Evolutionary conservation across 2,113 vertebrate species (phyloP).

Genomic region (Dromiciops gliroides): DNA sequence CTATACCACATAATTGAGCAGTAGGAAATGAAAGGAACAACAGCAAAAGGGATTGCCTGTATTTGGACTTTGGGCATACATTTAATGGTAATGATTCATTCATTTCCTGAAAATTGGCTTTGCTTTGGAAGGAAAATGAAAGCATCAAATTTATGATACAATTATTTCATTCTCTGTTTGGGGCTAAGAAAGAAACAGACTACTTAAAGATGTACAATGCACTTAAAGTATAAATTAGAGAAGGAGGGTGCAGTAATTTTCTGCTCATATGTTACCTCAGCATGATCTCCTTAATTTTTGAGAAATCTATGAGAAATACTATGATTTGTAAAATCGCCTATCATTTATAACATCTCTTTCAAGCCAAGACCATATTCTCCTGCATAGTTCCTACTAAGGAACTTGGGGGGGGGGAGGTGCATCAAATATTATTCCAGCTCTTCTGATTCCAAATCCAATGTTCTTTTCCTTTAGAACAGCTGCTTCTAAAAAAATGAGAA

Average conservation of each 20-base stretch:
- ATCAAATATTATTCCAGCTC: neutral
- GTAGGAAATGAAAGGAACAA: neutral
- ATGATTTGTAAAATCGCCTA: neutral
- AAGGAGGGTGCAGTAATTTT: neutral
- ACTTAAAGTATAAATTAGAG: neutral
- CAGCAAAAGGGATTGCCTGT: neutral
- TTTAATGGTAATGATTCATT: neutral
- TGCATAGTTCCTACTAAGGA: neutral
- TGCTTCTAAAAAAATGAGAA: neutral
- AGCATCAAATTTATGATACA: neutral
- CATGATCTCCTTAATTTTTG: constrained; percentile 1
- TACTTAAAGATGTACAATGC: neutral
- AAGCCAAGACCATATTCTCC: neutral
- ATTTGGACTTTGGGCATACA: neutral
- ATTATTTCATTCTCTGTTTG: neutral
- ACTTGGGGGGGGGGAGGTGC: too few species aligned
- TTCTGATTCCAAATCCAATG: neutral
- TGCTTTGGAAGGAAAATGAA: neutral
- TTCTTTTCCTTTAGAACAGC: neutral
- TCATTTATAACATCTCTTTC: neutral
- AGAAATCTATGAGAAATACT: neutral
- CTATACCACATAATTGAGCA: neutral
- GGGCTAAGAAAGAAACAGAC: neutral
- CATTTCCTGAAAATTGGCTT: too few species aligned
- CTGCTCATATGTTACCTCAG: neutral